Evolutionary conservation across 2,113 vertebrate species (phyloP), one percentile per base, ranked within the genome.

Genomic region (Paracanthobrama guichenoti): DNA sequence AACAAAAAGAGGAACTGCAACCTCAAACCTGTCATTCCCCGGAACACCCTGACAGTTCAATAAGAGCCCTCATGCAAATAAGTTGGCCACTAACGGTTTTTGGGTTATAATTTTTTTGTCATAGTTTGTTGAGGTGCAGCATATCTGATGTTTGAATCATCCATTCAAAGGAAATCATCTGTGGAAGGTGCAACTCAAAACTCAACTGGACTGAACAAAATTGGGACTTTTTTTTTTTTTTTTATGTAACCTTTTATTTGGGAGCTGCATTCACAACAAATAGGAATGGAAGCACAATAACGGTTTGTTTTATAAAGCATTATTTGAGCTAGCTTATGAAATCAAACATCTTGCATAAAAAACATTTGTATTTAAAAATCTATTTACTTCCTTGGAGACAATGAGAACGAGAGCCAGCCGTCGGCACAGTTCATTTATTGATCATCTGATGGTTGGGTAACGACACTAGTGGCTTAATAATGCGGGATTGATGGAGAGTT

Each of bases 1-100:
- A 64, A 6, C 18, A 79, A 69, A 89, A 89, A 88, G 87, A 89
- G 88, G 88, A 89, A 89, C 88, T 88, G 46, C 42, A 42, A 35
- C 26, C 9, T 46, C 66, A 80, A 12, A 59, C 42, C 35, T 57
- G 42, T 84, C 73, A 71, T 87, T 85, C 84, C 66, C 31, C 35
- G 48, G 83, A 88, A 84, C 10, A 20, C 9, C 50, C 44, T 62
- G 72, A 59, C 81, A 64, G 87, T 88, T 87, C 83, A 31, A 82
- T 86, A 16, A 55, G 35, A 79, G 50, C 66, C 12, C 10, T 48
- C 60, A 89, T 90, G 86, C 86, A 88, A 88, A 88, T 90, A 35
- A 22, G 22, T 62, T 50, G 69, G 73, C 18, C 22, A n/a, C 60
- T 31, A 50, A 66, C 42, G 26, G 26, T 71, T 82, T 82, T 79